phyloP scores from a whole-genome alignment of 2,888 invertebrate species.

The Apotomis capreana region DNA sequence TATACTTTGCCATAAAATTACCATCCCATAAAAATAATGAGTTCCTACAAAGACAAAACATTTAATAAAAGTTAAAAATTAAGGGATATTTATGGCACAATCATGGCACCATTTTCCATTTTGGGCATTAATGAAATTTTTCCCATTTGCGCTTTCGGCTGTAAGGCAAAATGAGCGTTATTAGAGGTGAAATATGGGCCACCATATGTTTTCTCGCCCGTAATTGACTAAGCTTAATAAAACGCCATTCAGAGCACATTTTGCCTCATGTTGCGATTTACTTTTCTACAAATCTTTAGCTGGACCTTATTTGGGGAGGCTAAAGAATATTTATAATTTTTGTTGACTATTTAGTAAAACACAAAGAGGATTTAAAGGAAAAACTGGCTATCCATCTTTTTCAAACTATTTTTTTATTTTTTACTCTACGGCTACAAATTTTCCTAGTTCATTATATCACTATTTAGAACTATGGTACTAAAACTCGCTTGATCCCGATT shows the following conservation, averaged over 20 bases:
- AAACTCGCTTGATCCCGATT: no score
- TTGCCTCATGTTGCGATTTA: conserved; percentile 11
- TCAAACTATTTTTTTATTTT: no score
- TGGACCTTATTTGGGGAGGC: neutral
- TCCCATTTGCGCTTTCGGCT: conserved; percentile 58
- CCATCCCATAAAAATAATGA: conserved; percentile 41
- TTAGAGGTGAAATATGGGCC: conserved; percentile 65
- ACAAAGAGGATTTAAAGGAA: no score
- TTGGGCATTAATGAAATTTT: conserved; percentile 59
- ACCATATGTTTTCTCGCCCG: conserved; percentile 59
- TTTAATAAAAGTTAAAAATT: conserved; percentile 42
- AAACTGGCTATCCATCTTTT: no score
- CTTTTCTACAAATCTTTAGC: conserved; percentile 4
- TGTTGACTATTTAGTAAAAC: no score
- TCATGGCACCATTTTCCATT: conserved; percentile 55
- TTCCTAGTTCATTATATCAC: no score
- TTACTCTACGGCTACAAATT: no score
- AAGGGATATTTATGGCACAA: conserved; percentile 56
- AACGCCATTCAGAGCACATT: conserved; percentile 54
- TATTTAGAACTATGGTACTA: no score
- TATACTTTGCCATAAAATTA: conserved; percentile 30
- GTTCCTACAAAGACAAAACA: conserved; percentile 40
- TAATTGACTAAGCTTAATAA: conserved; percentile 70
- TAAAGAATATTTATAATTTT: no score
- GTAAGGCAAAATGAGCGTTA: conserved; percentile 58